Evolutionary conservation across 2,888 invertebrate genomes (phyloP).

Genomic region (Candidula unifasciata): DNA sequence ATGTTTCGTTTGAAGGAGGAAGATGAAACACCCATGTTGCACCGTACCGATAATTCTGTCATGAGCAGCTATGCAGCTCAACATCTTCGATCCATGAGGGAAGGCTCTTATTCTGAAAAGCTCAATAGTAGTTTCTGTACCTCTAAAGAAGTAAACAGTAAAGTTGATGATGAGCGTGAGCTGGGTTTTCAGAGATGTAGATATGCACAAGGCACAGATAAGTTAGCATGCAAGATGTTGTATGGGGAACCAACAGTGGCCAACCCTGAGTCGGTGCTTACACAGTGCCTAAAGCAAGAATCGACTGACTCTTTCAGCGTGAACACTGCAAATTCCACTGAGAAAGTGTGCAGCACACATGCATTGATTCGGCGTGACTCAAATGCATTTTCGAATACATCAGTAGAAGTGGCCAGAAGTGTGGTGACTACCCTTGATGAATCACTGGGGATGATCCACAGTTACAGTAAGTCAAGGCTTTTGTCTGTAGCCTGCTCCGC

Average conservation of each 20-base stretch:
- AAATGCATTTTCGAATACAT: slow-evolving; percentile 8
- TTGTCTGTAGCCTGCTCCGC: slow-evolving; percentile 36
- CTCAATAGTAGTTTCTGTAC: slow-evolving; percentile 7
- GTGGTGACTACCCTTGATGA: slow-evolving; percentile 24
- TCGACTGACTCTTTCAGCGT: not conserved
- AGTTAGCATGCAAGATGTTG: not conserved
- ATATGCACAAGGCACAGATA: not conserved
- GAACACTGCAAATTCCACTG: not conserved
- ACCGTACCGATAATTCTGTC: slow-evolving; percentile 67
- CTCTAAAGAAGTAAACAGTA: not conserved
- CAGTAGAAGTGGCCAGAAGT: slow-evolving; percentile 38
- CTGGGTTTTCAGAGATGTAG: not conserved
- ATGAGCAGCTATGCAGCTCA: slow-evolving; percentile 71
- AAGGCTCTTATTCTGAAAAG: slow-evolving; percentile 64
- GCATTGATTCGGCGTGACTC: not conserved
- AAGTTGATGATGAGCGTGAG: not conserved
- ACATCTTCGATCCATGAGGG: slow-evolving; percentile 68
- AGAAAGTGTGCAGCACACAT: not conserved
- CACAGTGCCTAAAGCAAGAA: not conserved
- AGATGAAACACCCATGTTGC: slow-evolving; percentile 70
- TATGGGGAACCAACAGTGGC: not conserved
- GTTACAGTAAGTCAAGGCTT: not conserved
- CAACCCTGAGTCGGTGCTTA: not conserved
- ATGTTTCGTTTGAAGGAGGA: slow-evolving; percentile 49
- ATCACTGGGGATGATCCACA: slow-evolving; percentile 29